phyloP scores from a whole-genome alignment of 2,113 vertebrate genomes.

The Rissa tridactyla region DNA sequence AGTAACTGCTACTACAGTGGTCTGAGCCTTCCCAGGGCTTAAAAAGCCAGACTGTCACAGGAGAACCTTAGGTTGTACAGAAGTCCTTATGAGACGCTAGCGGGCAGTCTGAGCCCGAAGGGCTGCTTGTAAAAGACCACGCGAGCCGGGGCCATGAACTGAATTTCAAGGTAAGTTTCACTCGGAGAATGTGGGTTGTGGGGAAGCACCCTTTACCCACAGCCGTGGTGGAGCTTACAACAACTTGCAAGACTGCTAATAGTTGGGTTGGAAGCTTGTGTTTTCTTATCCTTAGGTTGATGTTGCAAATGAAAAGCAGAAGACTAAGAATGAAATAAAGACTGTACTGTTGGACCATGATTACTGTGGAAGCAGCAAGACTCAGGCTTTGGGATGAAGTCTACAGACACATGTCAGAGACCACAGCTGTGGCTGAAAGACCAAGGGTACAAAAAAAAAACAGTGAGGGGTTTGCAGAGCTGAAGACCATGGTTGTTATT shows the following conservation, averaged over 20 bases:
- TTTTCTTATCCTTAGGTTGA: background rate
- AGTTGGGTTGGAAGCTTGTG: background rate
- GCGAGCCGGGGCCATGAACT: background rate
- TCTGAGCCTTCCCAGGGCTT: background rate
- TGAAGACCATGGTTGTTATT: background rate
- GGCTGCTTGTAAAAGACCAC: background rate
- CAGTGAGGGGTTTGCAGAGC: background rate
- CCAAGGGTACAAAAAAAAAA: background rate
- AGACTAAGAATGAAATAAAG: background rate
- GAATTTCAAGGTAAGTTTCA: background rate
- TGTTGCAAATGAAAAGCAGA: background rate
- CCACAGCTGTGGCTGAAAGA: background rate
- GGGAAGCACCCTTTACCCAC: background rate
- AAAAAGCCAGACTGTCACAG: background rate
- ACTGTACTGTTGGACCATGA: background rate
- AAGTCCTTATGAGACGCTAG: background rate
- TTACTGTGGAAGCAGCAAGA: background rate
- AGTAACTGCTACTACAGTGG: background rate
- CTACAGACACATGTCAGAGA: background rate
- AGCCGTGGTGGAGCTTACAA: background rate
- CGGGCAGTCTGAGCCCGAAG: background rate
- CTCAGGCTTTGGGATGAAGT: background rate
- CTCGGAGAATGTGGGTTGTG: background rate
- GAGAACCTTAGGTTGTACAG: background rate
- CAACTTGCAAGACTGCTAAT: background rate